Evolutionary conservation across 2,797 vertebrate genomes (phyloP).

Genomic region (Pempheris klunzingeri): DNA sequence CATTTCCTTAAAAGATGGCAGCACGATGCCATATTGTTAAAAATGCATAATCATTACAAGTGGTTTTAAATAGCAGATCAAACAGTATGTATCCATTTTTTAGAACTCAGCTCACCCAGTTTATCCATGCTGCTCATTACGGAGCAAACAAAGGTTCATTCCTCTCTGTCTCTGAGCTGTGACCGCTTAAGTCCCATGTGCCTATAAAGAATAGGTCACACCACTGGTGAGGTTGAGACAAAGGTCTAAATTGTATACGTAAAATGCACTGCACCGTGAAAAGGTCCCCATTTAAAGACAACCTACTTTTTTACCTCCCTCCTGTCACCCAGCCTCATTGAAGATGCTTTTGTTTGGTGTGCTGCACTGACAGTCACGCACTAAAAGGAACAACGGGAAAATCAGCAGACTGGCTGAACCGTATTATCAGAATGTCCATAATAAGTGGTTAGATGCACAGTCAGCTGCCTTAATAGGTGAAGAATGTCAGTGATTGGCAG

Average conservation of each 20-base stretch:
- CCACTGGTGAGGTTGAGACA: constrained; percentile 7
- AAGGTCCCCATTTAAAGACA: constrained; percentile 38
- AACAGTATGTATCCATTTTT: not conserved
- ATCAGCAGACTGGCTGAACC: constrained; percentile 28
- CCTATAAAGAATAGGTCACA: constrained; percentile 44
- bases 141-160: constrained; percentile 2
- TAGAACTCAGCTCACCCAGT: not conserved
- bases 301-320: constrained; percentile 20
- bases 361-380: constrained; percentile 24
- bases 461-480: constrained; percentile 16
- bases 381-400: constrained; percentile 41
- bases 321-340: constrained; percentile 1
- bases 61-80: not conserved
- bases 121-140: constrained; percentile 9
- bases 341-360: constrained; percentile 35
- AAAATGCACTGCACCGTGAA: constrained; percentile 5
- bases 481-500: constrained; percentile 38
- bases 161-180: constrained; percentile 25
- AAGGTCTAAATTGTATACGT: constrained; percentile 4
- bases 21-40: constrained; percentile 4
- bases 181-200: constrained; percentile 5
- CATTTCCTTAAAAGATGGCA: not conserved
- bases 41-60: constrained; percentile 11
- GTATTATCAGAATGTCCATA: constrained; percentile 38
- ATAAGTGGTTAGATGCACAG: constrained; percentile 46